Evolutionary conservation across 2,888 invertebrate species (phyloP).

Genomic region (Bruchidius siliquastri): DNA sequence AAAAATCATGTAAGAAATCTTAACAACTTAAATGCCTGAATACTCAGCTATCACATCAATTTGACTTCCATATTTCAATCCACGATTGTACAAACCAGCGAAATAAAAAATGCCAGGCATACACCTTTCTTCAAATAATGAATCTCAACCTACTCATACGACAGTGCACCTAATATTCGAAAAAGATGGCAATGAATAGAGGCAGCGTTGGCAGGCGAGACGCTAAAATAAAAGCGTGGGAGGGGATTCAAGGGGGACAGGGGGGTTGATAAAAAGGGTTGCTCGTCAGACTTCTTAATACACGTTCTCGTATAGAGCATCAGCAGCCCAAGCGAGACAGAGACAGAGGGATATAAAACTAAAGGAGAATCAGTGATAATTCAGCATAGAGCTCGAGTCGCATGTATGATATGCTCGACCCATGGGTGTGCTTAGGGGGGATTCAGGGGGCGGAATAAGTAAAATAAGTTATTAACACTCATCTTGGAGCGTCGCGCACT

Average conservation of each 20-base stretch:
- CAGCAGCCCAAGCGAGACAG: conserved; percentile 1
- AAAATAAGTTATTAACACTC: no score
- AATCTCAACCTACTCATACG: background rate
- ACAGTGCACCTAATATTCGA: background rate
- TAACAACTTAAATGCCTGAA: background rate
- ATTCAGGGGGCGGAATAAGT: no score
- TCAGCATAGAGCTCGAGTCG: conserved; percentile 14
- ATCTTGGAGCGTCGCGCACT: no score
- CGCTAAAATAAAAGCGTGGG: background rate
- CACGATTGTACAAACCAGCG: background rate
- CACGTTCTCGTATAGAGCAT: background rate
- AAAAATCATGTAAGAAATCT: no score
- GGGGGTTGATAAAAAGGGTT: conserved; percentile 1
- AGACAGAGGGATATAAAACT: conserved; percentile 6
- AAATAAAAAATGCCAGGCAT: background rate
- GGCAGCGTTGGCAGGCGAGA: background rate
- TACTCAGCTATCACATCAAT: background rate
- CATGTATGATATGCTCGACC: conserved; percentile 9
- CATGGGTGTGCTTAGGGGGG: background rate
- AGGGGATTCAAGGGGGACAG: background rate
- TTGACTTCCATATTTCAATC: background rate
- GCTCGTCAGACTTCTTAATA: conserved; percentile 1
- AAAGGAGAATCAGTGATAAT: conserved; percentile 24
- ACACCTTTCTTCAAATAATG: background rate
- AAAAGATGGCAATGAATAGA: background rate